Evolutionary conservation across 2,113 vertebrate species (phyloP).

Genomic region (Hypocryptadius cinnamomeus): DNA sequence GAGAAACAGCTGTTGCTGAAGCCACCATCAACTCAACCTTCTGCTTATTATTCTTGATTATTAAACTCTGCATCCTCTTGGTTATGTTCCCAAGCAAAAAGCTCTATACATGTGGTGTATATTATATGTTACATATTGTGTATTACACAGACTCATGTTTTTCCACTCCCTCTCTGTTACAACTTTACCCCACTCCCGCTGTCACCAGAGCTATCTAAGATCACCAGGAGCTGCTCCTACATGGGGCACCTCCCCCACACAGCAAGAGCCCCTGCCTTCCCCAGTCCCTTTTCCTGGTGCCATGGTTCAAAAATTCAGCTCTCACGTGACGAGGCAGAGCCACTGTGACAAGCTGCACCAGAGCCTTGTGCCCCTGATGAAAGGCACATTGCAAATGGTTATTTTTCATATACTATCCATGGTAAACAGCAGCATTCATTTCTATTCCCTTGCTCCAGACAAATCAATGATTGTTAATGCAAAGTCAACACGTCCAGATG

Average conservation of each 20-base stretch:
- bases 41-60: not conserved
- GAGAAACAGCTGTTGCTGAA: not conserved
- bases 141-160: not conserved
- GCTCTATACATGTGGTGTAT: not conserved
- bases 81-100: not conserved
- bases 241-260: not conserved
- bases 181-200: not conserved
- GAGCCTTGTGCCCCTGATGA: not conserved
- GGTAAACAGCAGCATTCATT: conserved; percentile 48
- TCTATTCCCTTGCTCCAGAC: conserved; percentile 46
- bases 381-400: not conserved
- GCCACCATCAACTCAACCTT: not conserved
- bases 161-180: not conserved
- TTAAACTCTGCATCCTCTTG: not conserved
- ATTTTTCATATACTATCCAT: conserved; percentile 4
- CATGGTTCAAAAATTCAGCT: not conserved
- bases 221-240: not conserved
- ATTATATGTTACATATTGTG: not conserved
- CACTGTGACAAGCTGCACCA: not conserved
- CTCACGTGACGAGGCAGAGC: not conserved
- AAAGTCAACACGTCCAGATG: conserved; percentile 62
- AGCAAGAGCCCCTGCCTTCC: not conserved
- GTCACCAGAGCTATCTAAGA: not conserved
- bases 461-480: conserved; percentile 59
- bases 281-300: not conserved